phyloP scores from a whole-genome alignment of 2,888 invertebrate species.

The Luperina testacea region DNA sequence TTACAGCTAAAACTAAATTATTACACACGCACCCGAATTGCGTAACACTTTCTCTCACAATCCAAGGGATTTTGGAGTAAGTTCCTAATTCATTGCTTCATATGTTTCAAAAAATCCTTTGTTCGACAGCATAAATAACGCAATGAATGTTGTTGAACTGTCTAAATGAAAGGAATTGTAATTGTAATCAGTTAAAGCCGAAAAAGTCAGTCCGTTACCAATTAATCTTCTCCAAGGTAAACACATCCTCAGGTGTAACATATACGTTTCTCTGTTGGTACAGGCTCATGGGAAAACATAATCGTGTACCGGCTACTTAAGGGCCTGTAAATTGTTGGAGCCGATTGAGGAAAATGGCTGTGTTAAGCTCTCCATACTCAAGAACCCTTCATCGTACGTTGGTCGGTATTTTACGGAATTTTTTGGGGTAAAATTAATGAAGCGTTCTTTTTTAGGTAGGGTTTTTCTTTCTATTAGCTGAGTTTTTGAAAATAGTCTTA shows the following conservation, averaged over 20 bases:
- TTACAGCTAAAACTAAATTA: not conserved
- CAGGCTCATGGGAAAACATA: constrained; percentile 40
- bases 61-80: too few species aligned
- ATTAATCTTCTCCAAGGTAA: constrained; percentile 1
- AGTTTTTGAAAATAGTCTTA: not conserved
- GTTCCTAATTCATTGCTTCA: not conserved
- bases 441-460: not conserved
- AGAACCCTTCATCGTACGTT: constrained; percentile 26
- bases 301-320: constrained; percentile 33
- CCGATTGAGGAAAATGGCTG: constrained; percentile 43
- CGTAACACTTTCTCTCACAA: not conserved
- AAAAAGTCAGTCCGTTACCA: not conserved
- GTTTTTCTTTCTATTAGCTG: constrained; percentile 8
- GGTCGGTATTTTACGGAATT: constrained; percentile 23
- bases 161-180: not conserved
- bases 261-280: constrained; percentile 30
- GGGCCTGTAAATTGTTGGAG: constrained; percentile 33
- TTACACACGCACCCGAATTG: not conserved
- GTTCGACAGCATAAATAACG: not conserved
- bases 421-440: constrained; percentile 29
- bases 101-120: not conserved
- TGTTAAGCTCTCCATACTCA: constrained; percentile 9
- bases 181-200: not conserved
- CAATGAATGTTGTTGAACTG: not conserved
- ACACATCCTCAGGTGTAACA: constrained; percentile 17